Evolutionary conservation across 2,113 vertebrate species (phyloP).

Genomic region (Okapia johnstoni): DNA sequence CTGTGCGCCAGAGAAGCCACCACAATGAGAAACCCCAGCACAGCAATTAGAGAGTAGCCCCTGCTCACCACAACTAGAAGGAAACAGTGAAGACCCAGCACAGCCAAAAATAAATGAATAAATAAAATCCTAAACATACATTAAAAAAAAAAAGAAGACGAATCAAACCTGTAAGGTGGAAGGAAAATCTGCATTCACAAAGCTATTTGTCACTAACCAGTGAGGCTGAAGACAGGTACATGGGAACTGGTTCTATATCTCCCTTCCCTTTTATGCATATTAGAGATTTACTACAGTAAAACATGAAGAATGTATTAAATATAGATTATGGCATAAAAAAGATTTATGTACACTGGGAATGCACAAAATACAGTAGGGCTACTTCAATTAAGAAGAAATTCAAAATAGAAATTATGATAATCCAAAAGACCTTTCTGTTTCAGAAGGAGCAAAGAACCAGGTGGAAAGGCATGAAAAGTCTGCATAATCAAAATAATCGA

Average conservation of each 20-base stretch:
- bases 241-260: not conserved
- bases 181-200: not conserved
- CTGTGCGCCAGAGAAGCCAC: not conserved
- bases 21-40: not conserved
- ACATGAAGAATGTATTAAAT: not conserved
- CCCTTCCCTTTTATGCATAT: not conserved
- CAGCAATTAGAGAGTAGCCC: not conserved
- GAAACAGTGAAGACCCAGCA: not conserved
- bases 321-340: not conserved
- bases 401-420: not conserved
- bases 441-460: not conserved
- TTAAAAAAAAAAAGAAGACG: not conserved
- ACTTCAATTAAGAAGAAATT: not conserved
- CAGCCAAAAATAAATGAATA: not conserved
- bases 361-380: not conserved
- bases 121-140: not conserved
- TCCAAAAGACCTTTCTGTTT: not conserved
- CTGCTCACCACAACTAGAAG: not conserved
- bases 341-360: not conserved
- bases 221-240: not conserved
- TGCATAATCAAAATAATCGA: not conserved
- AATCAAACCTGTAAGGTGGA: not conserved
- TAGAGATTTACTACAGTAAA: not conserved
- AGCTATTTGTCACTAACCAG: not conserved
- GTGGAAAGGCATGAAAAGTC: not conserved